These are phyloP conservation scores for Pachyseris speciosa DNA, from an alignment of 64 coral and sea anemone genomes.

Conservation along the genomic window DNA sequence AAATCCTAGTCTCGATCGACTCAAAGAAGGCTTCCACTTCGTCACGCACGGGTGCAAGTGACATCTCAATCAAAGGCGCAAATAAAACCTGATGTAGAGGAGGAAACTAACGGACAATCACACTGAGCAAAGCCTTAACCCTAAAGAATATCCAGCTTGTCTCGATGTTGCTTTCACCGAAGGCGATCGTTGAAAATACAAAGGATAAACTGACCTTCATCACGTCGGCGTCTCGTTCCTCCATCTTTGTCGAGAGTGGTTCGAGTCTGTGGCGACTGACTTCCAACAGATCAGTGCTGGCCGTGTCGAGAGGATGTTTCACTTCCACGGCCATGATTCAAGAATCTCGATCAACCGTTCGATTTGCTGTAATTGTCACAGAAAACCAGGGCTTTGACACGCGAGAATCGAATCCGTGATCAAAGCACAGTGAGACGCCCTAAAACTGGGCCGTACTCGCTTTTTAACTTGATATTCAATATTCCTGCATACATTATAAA, in stretches of 20 bases:
- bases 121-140: background rate
- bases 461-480: constrained; percentile 54
- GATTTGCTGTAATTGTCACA: constrained; percentile 13
- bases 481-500: constrained; percentile 9
- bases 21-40: background rate
- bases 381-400: background rate
- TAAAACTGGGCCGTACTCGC: constrained; percentile 40
- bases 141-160: background rate
- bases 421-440: constrained; percentile 44
- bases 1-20: background rate
- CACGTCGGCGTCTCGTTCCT: constrained; percentile 87
- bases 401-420: constrained; percentile 7
- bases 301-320: constrained; percentile 90
- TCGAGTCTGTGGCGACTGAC: constrained; percentile 92
- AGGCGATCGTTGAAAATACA: constrained; percentile 8
- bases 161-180: background rate
- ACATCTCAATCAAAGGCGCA: constrained; percentile 9
- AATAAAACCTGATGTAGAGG: background rate
- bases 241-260: constrained; percentile 86
- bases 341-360: constrained; percentile 27
- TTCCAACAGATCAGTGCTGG: constrained; percentile 90
- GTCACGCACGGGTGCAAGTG: constrained; percentile 45
- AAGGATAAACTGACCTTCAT: constrained; percentile 77
- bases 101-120: background rate
- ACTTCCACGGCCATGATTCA: constrained; percentile 91